Evolutionary conservation across 2,113 vertebrate species (phyloP).

Genomic region (Calypte anna): DNA sequence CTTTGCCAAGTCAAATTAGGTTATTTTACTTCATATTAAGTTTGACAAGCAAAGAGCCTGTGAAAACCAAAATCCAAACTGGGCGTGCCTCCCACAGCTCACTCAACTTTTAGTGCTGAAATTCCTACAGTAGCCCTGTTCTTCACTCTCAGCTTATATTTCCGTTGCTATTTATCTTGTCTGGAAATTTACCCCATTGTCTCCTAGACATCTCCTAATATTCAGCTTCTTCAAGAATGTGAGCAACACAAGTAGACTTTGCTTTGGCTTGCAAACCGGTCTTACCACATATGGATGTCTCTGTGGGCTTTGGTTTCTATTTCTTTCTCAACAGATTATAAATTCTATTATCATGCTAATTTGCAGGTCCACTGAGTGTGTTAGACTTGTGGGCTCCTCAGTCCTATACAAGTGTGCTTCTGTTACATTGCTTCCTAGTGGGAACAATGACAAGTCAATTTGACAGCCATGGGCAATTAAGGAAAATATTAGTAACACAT

Average conservation of each 20-base stretch:
- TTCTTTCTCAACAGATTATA: background rate
- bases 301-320: slow-evolving; percentile 47
- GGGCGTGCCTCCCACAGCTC: slow-evolving; percentile 74
- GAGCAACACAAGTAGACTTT: slow-evolving; percentile 39
- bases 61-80: slow-evolving; percentile 82
- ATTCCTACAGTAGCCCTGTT: slow-evolving; percentile 76
- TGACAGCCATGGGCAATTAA: background rate
- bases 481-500: background rate
- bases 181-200: slow-evolving; percentile 68
- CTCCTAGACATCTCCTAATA: slow-evolving; percentile 53
- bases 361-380: slow-evolving; percentile 3
- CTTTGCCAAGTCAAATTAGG: slow-evolving; percentile 84
- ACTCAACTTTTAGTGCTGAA: slow-evolving; percentile 29
- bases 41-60: slow-evolving; percentile 82
- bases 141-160: slow-evolving; percentile 65
- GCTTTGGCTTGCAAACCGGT: slow-evolving; percentile 56
- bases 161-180: slow-evolving; percentile 78
- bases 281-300: background rate
- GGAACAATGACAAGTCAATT: background rate
- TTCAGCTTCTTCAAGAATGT: slow-evolving; percentile 59
- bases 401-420: background rate
- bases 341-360: slow-evolving; percentile 55
- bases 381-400: slow-evolving; percentile 10
- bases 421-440: background rate
- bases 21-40: slow-evolving; percentile 83